Conservation (phyloP, 2,113 vertebrate species). For the Condylura cristata region DNA sequence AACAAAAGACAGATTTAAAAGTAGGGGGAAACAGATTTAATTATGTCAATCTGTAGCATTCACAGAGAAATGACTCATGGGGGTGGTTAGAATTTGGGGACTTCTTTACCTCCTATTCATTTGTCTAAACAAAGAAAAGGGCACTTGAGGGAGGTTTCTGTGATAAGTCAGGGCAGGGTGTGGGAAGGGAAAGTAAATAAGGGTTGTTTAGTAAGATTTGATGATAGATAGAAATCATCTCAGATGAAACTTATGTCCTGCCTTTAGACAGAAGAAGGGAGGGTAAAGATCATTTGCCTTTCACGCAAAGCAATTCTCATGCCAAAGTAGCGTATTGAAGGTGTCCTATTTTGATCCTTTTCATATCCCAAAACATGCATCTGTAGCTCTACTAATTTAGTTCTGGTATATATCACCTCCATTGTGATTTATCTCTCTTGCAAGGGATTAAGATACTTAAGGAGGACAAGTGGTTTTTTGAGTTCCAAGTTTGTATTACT, state of each 20-base stretch:
- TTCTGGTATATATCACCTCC: background rate
- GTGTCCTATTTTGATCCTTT: background rate
- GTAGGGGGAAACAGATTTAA: background rate
- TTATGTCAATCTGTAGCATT: background rate
- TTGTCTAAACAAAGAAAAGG: background rate
- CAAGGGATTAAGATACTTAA: background rate
- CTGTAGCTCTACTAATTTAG: background rate
- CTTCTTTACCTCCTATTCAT: background rate
- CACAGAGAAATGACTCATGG: background rate
- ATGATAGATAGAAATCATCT: background rate
- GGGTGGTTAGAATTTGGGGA: background rate
- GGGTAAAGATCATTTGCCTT: too few species aligned
- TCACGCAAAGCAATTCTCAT: too few species aligned
- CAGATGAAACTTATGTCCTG: too few species aligned
- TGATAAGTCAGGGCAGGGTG: background rate
- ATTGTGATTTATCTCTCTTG: background rate
- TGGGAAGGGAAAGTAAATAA: background rate
- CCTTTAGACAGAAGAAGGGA: too few species aligned
- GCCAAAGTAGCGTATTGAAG: background rate
- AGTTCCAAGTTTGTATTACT: background rate
- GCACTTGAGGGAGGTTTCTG: background rate
- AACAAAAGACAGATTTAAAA: background rate
- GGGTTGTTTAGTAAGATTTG: background rate
- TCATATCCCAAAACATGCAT: background rate
- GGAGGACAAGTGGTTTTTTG: background rate